Percentiles rank a stretch among this genome's conserved stretches.
Evolutionary conservation across 2,797 vertebrate species (phyloP).

Genomic region (Gymnopithys bicolor): DNA sequence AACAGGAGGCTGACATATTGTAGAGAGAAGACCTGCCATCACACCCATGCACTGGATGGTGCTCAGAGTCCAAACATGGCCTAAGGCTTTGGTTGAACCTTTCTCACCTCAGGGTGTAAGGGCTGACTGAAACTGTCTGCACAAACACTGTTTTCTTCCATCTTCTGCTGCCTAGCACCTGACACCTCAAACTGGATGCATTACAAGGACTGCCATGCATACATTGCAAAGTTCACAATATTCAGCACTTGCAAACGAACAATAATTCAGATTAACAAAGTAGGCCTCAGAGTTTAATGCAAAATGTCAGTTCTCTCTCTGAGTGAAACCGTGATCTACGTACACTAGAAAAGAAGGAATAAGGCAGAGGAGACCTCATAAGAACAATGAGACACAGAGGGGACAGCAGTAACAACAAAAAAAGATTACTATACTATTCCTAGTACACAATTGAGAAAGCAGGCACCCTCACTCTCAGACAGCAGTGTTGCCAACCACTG

Average conservation of each 20-base stretch:
- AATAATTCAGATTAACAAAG: slow-evolving; percentile 18
- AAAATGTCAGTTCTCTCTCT: background rate
- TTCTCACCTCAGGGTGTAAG: background rate
- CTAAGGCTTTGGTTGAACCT: background rate
- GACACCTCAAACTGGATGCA: background rate
- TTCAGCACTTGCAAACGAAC: background rate
- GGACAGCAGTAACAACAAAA: background rate
- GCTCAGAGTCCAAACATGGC: background rate
- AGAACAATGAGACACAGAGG: background rate
- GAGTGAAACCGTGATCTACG: background rate
- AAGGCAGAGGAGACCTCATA: background rate
- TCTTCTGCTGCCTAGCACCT: background rate
- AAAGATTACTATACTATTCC: background rate
- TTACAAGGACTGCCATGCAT: background rate
- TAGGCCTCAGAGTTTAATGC: background rate
- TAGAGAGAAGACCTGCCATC: background rate
- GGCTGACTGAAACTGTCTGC: background rate
- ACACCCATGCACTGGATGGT: background rate
- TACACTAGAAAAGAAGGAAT: background rate
- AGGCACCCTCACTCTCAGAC: background rate
- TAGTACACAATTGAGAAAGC: background rate
- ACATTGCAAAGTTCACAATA: background rate
- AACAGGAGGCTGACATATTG: background rate
- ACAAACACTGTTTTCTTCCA: background rate
- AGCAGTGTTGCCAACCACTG: background rate